Conservation (phyloP, 2,797 vertebrate genomes). For the Falco cherrug region DNA sequence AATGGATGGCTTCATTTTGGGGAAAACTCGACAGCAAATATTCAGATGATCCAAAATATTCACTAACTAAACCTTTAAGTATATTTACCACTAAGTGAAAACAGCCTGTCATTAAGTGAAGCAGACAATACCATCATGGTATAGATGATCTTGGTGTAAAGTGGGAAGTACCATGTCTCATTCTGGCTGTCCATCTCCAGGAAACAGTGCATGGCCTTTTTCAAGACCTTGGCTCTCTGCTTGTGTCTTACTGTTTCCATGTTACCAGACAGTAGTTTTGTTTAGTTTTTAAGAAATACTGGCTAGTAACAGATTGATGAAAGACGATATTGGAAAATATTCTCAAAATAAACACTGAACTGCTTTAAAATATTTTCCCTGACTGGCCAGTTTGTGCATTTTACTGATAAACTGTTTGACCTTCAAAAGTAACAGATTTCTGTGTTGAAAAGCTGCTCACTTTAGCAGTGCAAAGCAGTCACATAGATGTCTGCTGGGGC, state of each 20-base stretch:
- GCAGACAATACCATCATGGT: neutral
- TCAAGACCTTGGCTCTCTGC: neutral
- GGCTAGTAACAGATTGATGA: neutral
- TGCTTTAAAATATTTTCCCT: conserved; percentile 4
- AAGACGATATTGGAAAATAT: neutral
- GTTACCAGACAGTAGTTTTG: neutral
- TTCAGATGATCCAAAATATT: neutral
- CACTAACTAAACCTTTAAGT: neutral
- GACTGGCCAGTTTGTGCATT: neutral
- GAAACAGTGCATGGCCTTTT: neutral
- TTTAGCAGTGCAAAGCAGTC: neutral
- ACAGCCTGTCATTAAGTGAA: neutral
- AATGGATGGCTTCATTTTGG: neutral
- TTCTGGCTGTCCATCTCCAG: neutral
- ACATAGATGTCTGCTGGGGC: neutral
- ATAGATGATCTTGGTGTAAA: neutral
- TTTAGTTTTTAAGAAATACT: neutral
- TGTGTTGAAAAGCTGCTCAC: neutral
- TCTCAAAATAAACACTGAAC: neutral
- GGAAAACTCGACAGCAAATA: neutral
- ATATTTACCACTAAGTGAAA: neutral
- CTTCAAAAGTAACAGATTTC: neutral
- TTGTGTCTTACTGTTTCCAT: neutral
- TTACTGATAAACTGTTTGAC: neutral
- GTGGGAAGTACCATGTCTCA: rapidly evolving